Base-by-base conservation (phyloP, 2,113 vertebrate species). In the Apistogramma diplotaenia region DNA sequence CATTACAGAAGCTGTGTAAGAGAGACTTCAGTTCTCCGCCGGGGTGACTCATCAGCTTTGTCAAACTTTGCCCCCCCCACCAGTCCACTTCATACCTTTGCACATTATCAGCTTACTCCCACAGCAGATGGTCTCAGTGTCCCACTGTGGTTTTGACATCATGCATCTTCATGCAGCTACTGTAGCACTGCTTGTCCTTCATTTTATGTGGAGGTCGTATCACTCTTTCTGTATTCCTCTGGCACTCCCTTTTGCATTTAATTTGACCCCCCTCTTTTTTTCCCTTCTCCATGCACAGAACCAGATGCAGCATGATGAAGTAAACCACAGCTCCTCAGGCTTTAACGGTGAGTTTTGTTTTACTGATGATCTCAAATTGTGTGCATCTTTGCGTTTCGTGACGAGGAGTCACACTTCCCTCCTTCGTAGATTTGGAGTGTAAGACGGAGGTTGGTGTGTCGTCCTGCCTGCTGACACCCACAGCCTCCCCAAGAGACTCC, bases 381-480 rank as follows among this genome's bases (percentile, higher is more conserved):
- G 18, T 21, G 23, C 33, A 51, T 73, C 2, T 62, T 70, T 13
- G 43, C 37, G 37, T 62, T 55, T 61, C 6, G 12, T 15, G 18
- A 74, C 67, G 49, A 43, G 27, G 31, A 74, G 25, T 79, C 18
- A n/a, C 40, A 27, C 29, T 54, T 43, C 13, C 8, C 58, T 74
- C 23, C 23, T 33, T 62, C 7, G 2, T 15, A 93, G 93, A 65
- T 70, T 56, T 80, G 8, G 89, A 79, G 57, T 93, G 85, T 81
- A 94, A 93, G 87, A 84, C 88, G 12, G 95, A 95, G 73, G 92
- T 93, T 1, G 91, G 89, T 1, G 92, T 90, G 75, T 94, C 95
- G 0, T 95, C 95, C 53, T 96, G 94, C 74, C 91, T 95, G 72
- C 95, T 95, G 70, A 96, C 95, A 15, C 95, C 95, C 74, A 94